Conservation (phyloP, 2,888 invertebrate genomes). For the Chloromyia formosa region DNA sequence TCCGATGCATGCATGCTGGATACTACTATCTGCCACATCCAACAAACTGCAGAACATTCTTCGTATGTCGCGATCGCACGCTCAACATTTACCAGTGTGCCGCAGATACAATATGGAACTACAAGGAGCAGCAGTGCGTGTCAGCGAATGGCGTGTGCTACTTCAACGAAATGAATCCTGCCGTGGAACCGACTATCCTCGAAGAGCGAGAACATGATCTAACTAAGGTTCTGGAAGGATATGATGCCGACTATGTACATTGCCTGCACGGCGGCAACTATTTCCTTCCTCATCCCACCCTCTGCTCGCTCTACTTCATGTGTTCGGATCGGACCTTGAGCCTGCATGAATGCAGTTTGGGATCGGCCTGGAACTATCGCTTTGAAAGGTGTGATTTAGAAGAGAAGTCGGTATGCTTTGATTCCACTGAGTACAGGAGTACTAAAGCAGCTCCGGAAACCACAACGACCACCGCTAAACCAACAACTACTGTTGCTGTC, state of each 20-base stretch:
- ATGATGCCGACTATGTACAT: slow-evolving; percentile 56
- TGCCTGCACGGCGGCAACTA: slow-evolving; percentile 60
- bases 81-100: slow-evolving; percentile 59
- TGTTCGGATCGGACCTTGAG: slow-evolving; percentile 60
- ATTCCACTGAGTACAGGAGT: not conserved
- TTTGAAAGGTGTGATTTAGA: slow-evolving; percentile 55
- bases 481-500: slow-evolving; percentile 47
- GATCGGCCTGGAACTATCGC: slow-evolving; percentile 57
- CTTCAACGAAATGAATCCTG: not conserved
- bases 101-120: slow-evolving; percentile 57
- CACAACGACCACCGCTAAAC: slow-evolving; percentile 21
- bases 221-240: slow-evolving; percentile 55
- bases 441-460: not conserved
- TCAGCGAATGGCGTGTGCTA: slow-evolving; percentile 1
- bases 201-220: slow-evolving; percentile 51
- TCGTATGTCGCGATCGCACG: slow-evolving; percentile 54
- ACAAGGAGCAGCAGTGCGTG: slow-evolving; percentile 54
- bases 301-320: slow-evolving; percentile 58
- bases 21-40: slow-evolving; percentile 60
- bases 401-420: slow-evolving; percentile 28
- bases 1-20: slow-evolving; percentile 58
- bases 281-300: slow-evolving; percentile 59
- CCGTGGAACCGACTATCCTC: not conserved
- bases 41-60: slow-evolving; percentile 56
- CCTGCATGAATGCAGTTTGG: slow-evolving; percentile 57